Evolutionary conservation across 1,140 invertebrate species (phyloP), one percentile per base, ranked within the genome.

Genomic region (Diachasmimorpha longicaudata): DNA sequence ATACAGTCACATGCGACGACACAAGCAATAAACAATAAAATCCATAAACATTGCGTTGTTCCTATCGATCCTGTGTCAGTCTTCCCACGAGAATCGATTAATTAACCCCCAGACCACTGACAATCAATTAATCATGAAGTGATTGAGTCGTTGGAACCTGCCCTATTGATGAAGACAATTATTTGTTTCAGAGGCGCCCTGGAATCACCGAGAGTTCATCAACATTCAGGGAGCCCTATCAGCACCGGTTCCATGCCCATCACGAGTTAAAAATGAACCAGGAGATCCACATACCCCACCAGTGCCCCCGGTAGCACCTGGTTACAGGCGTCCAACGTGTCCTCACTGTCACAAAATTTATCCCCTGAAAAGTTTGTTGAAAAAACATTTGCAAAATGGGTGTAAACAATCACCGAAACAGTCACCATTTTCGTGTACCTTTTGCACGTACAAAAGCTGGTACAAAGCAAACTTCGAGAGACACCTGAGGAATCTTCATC

Each of bases 381-480:
- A 85, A 37, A 85, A 89, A 8, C 90, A 91, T 77, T 79, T 89
- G 75, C 83, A 85, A 66, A 88, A 90, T 31, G 87, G 90, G 55
- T 91, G 91, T 79, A 88, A 89, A 6, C 85, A 86, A n/a, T 85
- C 87, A 66, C 89, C 89, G 4, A 88, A 88, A 75, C 88, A 90
- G 71, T 81, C 90, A 0, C 85, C 84, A 37, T 86, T 89, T 55
- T 74, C 81, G 0, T 92, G 91, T 76, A 82, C 87, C 2, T 75
- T 86, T 4, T 92, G 91, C 72, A 78, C 84, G 1, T 88, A 89
- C 52, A 87, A 87, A 67, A 89, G 84, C 11, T 86, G 89, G 16
- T 85, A 88, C 75, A 87, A 86, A 9, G 86, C 85, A 80, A 84
- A 85, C 16, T 82, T 89, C 1, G 83, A 85, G 5, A 85, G 84